Conservation (phyloP, 2,113 vertebrate genomes). For the Potamarius usumacintae region DNA sequence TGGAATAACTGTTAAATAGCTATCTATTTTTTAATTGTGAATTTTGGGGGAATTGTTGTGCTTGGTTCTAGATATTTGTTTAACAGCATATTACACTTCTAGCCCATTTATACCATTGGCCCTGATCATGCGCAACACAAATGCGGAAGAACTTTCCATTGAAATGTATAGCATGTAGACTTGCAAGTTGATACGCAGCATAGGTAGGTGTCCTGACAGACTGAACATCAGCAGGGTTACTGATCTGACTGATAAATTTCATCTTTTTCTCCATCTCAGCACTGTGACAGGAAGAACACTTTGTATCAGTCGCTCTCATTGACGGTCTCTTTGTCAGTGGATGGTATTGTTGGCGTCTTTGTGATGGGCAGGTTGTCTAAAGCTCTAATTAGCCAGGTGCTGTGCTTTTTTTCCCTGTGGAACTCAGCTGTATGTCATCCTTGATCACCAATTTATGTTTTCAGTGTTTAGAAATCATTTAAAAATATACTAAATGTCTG, state of each 20-base stretch:
- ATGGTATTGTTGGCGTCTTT: neutral
- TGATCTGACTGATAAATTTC: neutral
- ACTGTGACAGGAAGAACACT: neutral
- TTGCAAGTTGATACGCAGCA: neutral
- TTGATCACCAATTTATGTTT: constrained; percentile 2
- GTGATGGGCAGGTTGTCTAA: constrained; percentile 18
- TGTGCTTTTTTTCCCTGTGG: neutral
- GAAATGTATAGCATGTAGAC: neutral
- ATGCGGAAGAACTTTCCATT: neutral
- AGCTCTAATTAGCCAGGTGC: constrained; percentile 23
- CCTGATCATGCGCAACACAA: neutral
- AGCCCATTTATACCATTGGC: neutral
- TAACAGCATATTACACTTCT: neutral
- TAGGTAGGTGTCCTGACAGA: neutral
- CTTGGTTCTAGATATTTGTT: neutral
- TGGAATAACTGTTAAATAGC: too few relatives aligned
- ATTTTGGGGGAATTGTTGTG: neutral
- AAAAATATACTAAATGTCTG: neutral
- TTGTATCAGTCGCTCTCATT: neutral
- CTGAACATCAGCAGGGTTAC: constrained; percentile 1
- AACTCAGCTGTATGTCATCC: neutral
- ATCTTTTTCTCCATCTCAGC: neutral
- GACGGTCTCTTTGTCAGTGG: constrained; percentile 12
- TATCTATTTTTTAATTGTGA: neutral
- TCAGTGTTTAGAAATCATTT: neutral